Base-by-base conservation (phyloP, 2,113 vertebrate species). In the Pithys albifrons region DNA sequence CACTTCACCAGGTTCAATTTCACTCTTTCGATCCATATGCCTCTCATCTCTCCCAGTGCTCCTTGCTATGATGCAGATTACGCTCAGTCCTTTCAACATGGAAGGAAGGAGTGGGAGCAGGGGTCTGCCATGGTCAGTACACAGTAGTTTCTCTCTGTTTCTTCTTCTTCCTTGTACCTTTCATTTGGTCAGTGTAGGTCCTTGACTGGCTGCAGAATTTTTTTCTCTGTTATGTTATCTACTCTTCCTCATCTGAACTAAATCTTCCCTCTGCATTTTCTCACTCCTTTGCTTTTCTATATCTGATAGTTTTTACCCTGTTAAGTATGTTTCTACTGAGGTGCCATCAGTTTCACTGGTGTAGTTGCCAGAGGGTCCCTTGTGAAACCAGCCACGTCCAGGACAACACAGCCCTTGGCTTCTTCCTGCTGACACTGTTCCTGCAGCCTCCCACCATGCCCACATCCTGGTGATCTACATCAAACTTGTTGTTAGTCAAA, bases 331-430 rank as follows among this genome's bases (percentile, higher is more conserved):
- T 83, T 75, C 29, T 13, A 24, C 25, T 48, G 35, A 57, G 25
- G 2, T 46, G 25, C 10, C 35, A 28, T 3, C 19, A 61, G 4
- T 13, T 66, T 84, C 24, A 57, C n/a, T 46, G 19, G 5, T 18
- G 4, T 11, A 13, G 4, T 48, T 1, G 1, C 2, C 25, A 62
- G 14, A 37, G 16, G 25, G 24, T 23, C 10, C 1, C 0, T 15
- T 62, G 16, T 31, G 14, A 80, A 91, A 29, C 16, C 35, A 57
- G 12, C 0, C 33, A 14, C 2, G 6, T n/a, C 7, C 7, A 20
- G 25, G 10, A 57, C 14, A 29, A 66, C 28, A n/a, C 12, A 78
- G 11, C 0, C 24, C 17, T 19, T 75, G 33, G 14, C 1, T 27
- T 77, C 7, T 73, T 58, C 27, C 19, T 5, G 1, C 19, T 7